These are phyloP conservation scores for Micromesistius poutassou DNA, from an alignment of 2,797 vertebrate genomes.

Conservation along the genomic window DNA sequence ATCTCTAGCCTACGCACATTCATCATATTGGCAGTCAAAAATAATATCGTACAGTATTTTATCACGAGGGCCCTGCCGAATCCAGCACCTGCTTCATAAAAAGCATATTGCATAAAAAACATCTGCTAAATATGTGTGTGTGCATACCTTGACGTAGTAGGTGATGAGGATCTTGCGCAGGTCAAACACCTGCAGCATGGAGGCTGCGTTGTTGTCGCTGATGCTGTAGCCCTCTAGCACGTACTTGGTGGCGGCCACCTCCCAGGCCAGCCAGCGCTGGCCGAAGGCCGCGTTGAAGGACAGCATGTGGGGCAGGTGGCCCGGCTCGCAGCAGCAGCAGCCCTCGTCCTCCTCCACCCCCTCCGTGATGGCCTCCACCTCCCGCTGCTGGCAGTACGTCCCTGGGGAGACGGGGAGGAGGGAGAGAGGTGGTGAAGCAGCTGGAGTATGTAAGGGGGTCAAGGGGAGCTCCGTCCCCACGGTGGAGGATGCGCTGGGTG, in stretches of 20 bases:
- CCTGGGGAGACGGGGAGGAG: conserved; percentile 63
- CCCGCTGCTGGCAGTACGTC: conserved; percentile 96
- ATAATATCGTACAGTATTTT: too few relatives aligned
- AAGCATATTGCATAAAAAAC: too few relatives aligned
- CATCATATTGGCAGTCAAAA: background rate
- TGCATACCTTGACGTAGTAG: conserved; percentile 92
- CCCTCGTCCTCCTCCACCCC: conserved; percentile 98
- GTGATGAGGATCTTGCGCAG: conserved; percentile 97
- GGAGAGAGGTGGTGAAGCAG: background rate
- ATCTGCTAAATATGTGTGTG: background rate
- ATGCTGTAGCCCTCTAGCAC: conserved; percentile 97
- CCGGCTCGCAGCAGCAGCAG: conserved; percentile 98
- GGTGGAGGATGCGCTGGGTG: too few relatives aligned
- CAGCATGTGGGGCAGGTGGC: conserved; percentile 92
- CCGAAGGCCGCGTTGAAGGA: conserved; percentile 97
- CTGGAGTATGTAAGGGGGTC: background rate
- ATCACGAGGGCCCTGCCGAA: too few relatives aligned
- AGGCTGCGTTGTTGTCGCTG: conserved; percentile 97
- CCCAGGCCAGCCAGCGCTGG: conserved; percentile 98
- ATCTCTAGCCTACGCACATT: background rate
- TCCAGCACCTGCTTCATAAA: too few relatives aligned
- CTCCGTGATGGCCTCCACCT: conserved; percentile 98
- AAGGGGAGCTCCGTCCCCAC: too few relatives aligned
- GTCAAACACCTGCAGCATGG: conserved; percentile 98
- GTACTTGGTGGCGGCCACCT: conserved; percentile 95